Evolutionary conservation across 2,113 vertebrate genomes (phyloP), one percentile per base, ranked within the genome.

Genomic region (Poecilia latipinna): DNA sequence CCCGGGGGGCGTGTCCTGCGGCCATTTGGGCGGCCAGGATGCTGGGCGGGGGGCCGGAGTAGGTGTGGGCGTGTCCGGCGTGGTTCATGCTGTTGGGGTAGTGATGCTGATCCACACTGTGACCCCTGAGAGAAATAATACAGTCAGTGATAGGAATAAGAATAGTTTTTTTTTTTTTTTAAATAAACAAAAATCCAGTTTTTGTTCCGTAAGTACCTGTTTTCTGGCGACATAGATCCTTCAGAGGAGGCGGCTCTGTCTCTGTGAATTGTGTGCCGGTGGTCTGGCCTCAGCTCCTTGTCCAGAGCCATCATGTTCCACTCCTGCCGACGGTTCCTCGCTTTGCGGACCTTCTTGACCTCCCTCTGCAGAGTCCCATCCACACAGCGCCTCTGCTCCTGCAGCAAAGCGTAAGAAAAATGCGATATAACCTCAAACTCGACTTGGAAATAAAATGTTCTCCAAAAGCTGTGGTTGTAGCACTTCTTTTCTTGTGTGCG

Each of bases 271-370:
- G 97, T 97, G 87, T 97, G 95, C 86, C 97, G 95, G 93, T 96
- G 94, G 93, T 99, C 98, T 22, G 98, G 97, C 93, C 98, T 96
- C 93, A 99, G 96, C 93, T 99, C 98, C 93, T 98, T 99, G 94
- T 99, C 98, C 94, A 98, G 97, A 8, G 98, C 98, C 97, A 99
- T 97, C 96, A 99, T 98, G 92, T 97, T 99, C 98, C 98, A 99
- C 89, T 99, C 98, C 90, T 99, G 98, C 33, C 98, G 96, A 91
- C 98, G 97, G 95, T 99, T 99, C 75, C 98, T 95, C 70, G 98
- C 98, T 94, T 99, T 99, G 75, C 98, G 96, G 91, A 99, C 97
- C 91, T 99, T 99, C 96, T 99, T 99, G 90, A 99, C 98, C 95
- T 99, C 98, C 77, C 98, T 96, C 79, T 98, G 98, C 71, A 98